Conservation (phyloP, 2,888 invertebrate species). For the Oxystoma pomonae region DNA sequence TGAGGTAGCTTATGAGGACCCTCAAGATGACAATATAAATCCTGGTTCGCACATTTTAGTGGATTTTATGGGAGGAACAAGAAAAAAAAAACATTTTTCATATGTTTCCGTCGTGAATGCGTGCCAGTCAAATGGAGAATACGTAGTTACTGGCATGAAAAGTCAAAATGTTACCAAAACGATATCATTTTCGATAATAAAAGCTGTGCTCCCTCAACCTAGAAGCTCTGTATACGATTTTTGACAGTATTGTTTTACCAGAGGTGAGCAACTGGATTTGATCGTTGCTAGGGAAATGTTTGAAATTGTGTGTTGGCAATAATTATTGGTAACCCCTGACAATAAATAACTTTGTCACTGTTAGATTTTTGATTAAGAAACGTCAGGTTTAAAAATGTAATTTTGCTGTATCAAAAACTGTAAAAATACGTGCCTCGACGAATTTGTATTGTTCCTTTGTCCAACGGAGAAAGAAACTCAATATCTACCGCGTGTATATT, state of each 20-base stretch:
- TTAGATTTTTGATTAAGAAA: too few species aligned
- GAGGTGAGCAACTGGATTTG: too few species aligned
- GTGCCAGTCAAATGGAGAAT: background rate
- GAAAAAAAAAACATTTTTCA: background rate
- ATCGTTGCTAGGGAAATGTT: too few species aligned
- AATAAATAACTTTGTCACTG: too few species aligned
- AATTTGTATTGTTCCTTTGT: too few species aligned
- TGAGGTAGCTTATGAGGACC: background rate
- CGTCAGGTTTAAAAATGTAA: too few species aligned
- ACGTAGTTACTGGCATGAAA: background rate
- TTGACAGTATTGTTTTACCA: too few species aligned
- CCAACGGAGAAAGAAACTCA: background rate
- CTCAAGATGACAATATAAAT: background rate
- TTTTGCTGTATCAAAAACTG: too few species aligned
- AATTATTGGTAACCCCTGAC: too few species aligned
- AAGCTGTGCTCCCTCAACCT: background rate
- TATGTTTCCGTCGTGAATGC: background rate
- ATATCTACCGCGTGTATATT: background rate
- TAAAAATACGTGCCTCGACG: too few species aligned
- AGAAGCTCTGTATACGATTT: too few species aligned
- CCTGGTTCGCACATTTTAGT: background rate
- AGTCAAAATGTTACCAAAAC: constrained; percentile 1
- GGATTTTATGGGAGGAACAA: background rate
- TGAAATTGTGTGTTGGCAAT: too few species aligned
- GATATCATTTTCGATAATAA: background rate